phyloP scores from a whole-genome alignment of 2,797 vertebrate genomes.

The Podarcis siculus region DNA sequence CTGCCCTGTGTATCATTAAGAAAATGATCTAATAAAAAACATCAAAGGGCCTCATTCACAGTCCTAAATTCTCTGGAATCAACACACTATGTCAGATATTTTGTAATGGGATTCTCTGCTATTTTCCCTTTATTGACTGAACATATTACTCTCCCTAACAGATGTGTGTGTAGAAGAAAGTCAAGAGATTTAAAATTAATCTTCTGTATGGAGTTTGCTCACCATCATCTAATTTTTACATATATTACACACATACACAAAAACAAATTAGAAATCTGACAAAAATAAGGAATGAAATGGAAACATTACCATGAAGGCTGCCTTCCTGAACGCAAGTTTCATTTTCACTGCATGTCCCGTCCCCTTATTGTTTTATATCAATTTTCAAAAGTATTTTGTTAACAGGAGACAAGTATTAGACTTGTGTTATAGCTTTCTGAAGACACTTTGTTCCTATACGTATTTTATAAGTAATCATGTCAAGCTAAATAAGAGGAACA shows the following conservation, averaged over 20 bases:
- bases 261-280: slow-evolving; percentile 32
- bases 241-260: not conserved
- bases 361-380: slow-evolving; percentile 51
- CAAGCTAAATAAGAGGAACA: slow-evolving; percentile 25
- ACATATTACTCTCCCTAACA: not conserved
- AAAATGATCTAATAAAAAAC: not conserved
- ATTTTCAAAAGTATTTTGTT: slow-evolving; percentile 60
- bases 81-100: not conserved
- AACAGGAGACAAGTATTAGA: slow-evolving; percentile 36
- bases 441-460: slow-evolving; percentile 28
- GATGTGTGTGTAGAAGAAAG: not conserved
- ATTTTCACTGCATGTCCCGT: slow-evolving; percentile 38
- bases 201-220: not conserved
- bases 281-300: slow-evolving; percentile 51
- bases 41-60: not conserved
- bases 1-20: not conserved
- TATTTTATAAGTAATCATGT: slow-evolving; percentile 32
- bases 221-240: not conserved
- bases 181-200: not conserved
- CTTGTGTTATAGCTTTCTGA: slow-evolving; percentile 41
- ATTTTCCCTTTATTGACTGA: not conserved
- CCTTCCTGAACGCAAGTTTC: slow-evolving; percentile 47
- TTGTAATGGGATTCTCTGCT: not conserved
- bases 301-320: slow-evolving; percentile 40
- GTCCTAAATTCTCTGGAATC: not conserved